Evolutionary conservation across 2,888 invertebrate species (phyloP).

Genomic region (Chromoteleia sp.): DNA sequence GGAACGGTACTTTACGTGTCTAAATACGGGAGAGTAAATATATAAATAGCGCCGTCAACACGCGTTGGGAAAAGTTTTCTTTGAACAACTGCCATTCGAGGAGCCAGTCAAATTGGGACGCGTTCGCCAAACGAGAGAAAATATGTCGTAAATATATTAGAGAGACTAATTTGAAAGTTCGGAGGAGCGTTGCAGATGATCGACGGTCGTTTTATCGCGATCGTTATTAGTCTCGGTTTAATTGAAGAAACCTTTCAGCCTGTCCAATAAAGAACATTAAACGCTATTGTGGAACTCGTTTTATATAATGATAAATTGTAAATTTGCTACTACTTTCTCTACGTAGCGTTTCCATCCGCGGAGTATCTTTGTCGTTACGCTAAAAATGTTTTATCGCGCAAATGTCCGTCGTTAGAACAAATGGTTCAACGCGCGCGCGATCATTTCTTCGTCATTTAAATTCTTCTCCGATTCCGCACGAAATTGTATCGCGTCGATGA

Average conservation of each 20-base stretch:
- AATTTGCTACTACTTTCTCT: slow-evolving; percentile 36
- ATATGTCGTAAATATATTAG: slow-evolving; percentile 17
- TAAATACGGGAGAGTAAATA: slow-evolving; percentile 46
- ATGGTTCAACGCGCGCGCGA: slow-evolving; percentile 41
- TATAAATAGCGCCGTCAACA: slow-evolving; percentile 36
- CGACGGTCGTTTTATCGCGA: slow-evolving; percentile 6
- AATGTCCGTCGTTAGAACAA: slow-evolving; percentile 37
- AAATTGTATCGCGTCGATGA: slow-evolving; percentile 43
- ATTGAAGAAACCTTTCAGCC: slow-evolving; percentile 10
- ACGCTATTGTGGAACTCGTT: slow-evolving; percentile 10
- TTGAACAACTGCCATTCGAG: slow-evolving; percentile 14
- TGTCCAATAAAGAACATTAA: slow-evolving; percentile 14
- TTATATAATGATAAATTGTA: slow-evolving; percentile 32
- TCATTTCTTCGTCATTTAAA: slow-evolving; percentile 51
- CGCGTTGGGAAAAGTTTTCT: slow-evolving; percentile 35
- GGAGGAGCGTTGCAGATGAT: background rate
- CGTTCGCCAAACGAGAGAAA: slow-evolving; percentile 15
- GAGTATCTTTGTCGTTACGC: slow-evolving; percentile 33
- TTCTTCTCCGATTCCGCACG: slow-evolving; percentile 52
- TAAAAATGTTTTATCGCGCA: slow-evolving; percentile 47
- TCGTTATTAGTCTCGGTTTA: slow-evolving; percentile 6
- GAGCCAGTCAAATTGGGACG: slow-evolving; percentile 19
- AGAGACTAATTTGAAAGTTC: slow-evolving; percentile 20
- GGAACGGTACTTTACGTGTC: slow-evolving; percentile 37
- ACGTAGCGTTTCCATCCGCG: slow-evolving; percentile 4